Percentiles rank a stretch among this genome's conserved stretches.
Evolutionary conservation across 1,140 invertebrate species (phyloP).

Genomic region (Hylyphantes graminicola): DNA sequence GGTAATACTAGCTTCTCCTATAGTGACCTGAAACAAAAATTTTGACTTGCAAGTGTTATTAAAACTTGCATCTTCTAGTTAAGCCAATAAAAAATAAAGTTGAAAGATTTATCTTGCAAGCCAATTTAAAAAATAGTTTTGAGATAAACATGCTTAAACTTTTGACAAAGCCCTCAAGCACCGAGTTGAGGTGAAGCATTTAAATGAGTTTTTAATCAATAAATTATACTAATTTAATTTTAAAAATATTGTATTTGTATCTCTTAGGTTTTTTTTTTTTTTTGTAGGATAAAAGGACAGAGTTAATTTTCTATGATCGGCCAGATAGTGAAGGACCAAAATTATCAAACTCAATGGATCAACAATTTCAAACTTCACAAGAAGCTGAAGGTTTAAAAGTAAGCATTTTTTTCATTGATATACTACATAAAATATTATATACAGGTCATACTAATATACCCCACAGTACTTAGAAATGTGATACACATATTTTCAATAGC

Average conservation of each 20-base stretch:
- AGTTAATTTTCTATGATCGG: constrained; percentile 84
- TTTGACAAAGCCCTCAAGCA: no score
- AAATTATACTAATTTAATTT: no score
- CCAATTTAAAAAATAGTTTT: no score
- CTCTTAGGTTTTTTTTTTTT: neutral
- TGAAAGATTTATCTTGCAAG: no score
- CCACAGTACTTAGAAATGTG: neutral
- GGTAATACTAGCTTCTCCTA: no score
- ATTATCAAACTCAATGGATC: constrained; percentile 75
- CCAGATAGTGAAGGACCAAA: constrained; percentile 79
- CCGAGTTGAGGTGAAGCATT: no score
- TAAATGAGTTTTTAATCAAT: no score
- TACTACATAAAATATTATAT: neutral
- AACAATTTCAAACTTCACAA: constrained; percentile 69
- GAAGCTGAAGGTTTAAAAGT: constrained; percentile 63
- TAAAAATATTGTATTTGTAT: constrained; percentile 2
- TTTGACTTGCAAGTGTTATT: no score
- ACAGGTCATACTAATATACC: neutral
- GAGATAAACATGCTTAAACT: no score
- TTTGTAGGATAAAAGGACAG: constrained; percentile 51
- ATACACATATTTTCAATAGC: no score
- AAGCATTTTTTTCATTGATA: constrained; percentile 24
- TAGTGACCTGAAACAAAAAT: no score
- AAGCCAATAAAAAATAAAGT: neutral
- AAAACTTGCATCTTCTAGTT: no score